Evolutionary conservation across 2,113 vertebrate genomes (phyloP).

Genomic region (Cyanoderma ruficeps): DNA sequence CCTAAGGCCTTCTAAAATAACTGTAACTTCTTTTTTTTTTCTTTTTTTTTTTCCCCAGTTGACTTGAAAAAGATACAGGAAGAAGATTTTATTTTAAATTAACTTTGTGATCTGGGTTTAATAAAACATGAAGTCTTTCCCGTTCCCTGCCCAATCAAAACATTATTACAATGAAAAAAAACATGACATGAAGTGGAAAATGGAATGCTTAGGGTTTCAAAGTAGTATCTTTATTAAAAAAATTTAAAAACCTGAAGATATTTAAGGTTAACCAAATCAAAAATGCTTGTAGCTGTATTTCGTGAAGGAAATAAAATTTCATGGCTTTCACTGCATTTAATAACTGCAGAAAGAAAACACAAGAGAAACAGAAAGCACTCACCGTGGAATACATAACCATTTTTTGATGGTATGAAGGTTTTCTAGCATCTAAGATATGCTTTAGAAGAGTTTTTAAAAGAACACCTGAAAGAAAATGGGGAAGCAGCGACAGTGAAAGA

Average conservation of each 20-base stretch:
- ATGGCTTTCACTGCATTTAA: background rate
- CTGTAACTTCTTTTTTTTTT: background rate
- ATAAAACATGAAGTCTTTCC: background rate
- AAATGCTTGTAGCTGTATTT: background rate
- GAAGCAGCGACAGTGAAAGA: background rate
- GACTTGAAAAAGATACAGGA: background rate
- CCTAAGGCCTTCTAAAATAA: background rate
- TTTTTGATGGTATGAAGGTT: constrained; percentile 70
- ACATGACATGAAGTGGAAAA: background rate
- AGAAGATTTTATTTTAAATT: background rate
- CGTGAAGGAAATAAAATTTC: background rate
- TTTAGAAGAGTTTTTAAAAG: constrained; percentile 79
- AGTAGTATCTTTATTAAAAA: background rate
- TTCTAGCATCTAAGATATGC: constrained; percentile 72
- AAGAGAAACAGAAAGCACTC: constrained; percentile 50
- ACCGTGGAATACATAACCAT: constrained; percentile 83
- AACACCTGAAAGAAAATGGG: constrained; percentile 68
- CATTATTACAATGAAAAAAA: background rate
- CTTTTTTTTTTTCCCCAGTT: background rate
- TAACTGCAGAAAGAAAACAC: background rate
- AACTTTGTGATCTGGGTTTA: background rate
- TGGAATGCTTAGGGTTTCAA: background rate
- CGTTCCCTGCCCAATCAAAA: background rate
- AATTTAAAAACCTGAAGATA: background rate
- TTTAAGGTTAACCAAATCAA: background rate